A percentile compares a stretch with the other conserved stretches of the same genome.
These are phyloP conservation scores for Thalassophryne amazonica DNA, from an alignment of 2,797 vertebrate species.

Conservation along the genomic window DNA sequence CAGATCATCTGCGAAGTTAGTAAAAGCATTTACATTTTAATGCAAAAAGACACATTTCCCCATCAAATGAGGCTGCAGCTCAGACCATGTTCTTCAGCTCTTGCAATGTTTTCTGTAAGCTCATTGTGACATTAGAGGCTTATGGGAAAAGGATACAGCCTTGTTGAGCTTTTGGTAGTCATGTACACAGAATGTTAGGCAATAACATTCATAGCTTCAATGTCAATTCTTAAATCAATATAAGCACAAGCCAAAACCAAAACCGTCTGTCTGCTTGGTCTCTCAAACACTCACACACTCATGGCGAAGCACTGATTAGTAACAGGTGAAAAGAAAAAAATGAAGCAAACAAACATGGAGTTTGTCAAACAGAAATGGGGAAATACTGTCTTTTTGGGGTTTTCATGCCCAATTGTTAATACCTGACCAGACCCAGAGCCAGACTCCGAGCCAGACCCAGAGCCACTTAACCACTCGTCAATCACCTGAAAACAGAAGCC, in stretches of 20 bases:
- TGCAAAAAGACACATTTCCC: constrained; percentile 70
- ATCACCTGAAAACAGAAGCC: constrained; percentile 67
- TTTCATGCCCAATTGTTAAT: constrained; percentile 46
- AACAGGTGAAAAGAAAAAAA: constrained; percentile 8
- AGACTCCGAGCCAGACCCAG: constrained; percentile 48
- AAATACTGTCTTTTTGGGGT: constrained; percentile 68
- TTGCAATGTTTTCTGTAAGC: neutral
- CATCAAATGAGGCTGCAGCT: constrained; percentile 46
- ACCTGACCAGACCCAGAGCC: constrained; percentile 61
- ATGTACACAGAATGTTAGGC: neutral
- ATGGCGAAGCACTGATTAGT: neutral
- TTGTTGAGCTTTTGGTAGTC: neutral
- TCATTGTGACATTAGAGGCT: neutral
- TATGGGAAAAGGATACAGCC: neutral
- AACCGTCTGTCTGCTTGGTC: neutral
- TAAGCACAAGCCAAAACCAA: neutral
- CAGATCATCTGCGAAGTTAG: constrained; percentile 41
- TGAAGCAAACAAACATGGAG: constrained; percentile 38
- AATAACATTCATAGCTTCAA: neutral
- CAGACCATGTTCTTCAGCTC: constrained; percentile 35
- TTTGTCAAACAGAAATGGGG: constrained; percentile 27
- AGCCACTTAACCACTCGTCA: constrained; percentile 75
- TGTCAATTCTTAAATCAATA: neutral
- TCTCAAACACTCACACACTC: constrained; percentile 4
- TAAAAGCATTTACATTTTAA: constrained; percentile 28